Base-by-base conservation (phyloP, 2,888 invertebrate species). In the Lobophora halterata region DNA sequence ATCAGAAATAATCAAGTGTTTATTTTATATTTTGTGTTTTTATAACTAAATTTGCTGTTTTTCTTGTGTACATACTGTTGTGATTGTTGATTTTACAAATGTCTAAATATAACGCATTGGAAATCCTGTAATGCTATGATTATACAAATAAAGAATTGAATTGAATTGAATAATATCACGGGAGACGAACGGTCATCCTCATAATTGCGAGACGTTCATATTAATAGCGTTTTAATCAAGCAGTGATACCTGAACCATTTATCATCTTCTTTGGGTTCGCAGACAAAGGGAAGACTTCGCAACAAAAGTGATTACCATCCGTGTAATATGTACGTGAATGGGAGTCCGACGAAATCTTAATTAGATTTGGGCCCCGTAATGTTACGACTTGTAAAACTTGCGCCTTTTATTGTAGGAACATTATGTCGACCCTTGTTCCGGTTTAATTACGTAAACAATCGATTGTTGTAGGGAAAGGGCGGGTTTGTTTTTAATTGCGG, bases 321-420 rank as follows among this genome's bases (percentile, higher is more conserved):
- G 52, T 56, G 61, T 71, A 68, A 69, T 71, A 65, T 65, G 67
- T 61, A 61, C 58, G 58, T 65, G 71, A 63, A 70, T 64, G 58
- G 61, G 49, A 47, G 51, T 46, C 53, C 46, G 42, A 46, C 55
- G 48, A 58, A 56, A 70, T 69, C 69, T 71, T 74, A 71, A 74
- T 74, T 72, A 71, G 61, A 46, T 66, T 58, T 53, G 42, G 45
- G 49, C 43, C 30, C 46, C 32, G 44, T 47, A 42, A 49, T 48
- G 55, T 54, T 61, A 50, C 49, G 55, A 61, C 53, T 56, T 62
- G 52, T 46, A 58, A 55, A 48, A 58, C 52, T 61, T 55, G 49
- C 42, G 34, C 40, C 50, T 54, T 55, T 58, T 59, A 58, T 54
- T 55, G 56, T 57, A 51, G 40, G 47, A 36, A 41, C 51, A 53